Conservation (phyloP, 2,113 vertebrate species). For the Siphamia tubifer region DNA sequence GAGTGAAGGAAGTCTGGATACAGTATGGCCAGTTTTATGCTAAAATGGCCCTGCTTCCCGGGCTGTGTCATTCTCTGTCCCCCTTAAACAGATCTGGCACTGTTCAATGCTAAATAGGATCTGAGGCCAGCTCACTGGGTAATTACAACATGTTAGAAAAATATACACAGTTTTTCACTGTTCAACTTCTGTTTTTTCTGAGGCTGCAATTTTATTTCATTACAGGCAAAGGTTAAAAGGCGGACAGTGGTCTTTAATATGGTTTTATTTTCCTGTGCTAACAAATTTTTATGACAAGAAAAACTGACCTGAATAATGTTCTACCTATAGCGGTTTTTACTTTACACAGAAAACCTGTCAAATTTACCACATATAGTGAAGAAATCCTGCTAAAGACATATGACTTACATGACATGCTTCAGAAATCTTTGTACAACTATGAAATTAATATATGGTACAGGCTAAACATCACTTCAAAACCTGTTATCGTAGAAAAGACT, state of each 20-base stretch:
- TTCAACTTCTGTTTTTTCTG: constrained; percentile 30
- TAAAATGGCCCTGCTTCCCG: constrained; percentile 14
- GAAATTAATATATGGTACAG: not conserved
- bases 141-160: constrained; percentile 71
- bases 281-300: constrained; percentile 62
- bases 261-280: constrained; percentile 46
- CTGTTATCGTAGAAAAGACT: constrained; percentile 13
- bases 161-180: constrained; percentile 57
- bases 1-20: not conserved
- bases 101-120: constrained; percentile 52
- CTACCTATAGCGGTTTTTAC: constrained; percentile 45
- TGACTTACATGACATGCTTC: not conserved
- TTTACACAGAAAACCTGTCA: constrained; percentile 23
- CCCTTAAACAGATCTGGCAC: constrained; percentile 63
- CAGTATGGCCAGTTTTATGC: not conserved
- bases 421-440: constrained; percentile 7
- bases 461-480: constrained; percentile 15
- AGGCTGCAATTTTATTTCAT: constrained; percentile 64
- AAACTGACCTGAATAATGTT: constrained; percentile 55
- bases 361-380: constrained; percentile 13
- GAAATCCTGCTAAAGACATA: constrained; percentile 8
- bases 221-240: constrained; percentile 56
- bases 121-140: constrained; percentile 53
- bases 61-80: constrained; percentile 49
- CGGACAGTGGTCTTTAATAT: constrained; percentile 60